Conservation (phyloP, 2,113 vertebrate genomes). For the Elachura formosa region DNA sequence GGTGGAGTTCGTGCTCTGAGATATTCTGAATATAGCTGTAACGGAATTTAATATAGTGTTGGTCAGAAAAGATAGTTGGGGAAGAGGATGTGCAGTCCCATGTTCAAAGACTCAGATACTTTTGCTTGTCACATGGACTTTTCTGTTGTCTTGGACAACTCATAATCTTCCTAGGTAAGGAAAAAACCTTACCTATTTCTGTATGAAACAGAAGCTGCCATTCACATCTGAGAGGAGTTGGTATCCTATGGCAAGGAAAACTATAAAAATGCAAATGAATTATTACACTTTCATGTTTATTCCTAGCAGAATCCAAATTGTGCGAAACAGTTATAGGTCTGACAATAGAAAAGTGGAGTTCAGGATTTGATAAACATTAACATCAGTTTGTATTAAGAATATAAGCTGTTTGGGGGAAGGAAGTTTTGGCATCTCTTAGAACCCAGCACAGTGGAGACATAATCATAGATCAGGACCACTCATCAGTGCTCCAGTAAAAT, state of each 20-base stretch:
- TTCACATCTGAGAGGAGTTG: background rate
- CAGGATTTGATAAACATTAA: background rate
- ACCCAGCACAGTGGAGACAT: background rate
- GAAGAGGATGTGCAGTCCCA: background rate
- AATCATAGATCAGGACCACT: background rate
- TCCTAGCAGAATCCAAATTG: background rate
- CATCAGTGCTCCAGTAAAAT: background rate
- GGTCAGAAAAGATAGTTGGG: background rate
- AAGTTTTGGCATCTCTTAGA: background rate
- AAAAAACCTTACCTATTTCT: rapidly evolving
- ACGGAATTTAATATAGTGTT: background rate
- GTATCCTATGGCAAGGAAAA: background rate
- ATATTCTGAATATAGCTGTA: background rate
- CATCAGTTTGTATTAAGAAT: background rate
- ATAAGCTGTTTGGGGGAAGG: background rate
- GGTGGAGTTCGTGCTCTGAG: background rate
- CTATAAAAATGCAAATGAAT: background rate
- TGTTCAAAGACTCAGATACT: background rate
- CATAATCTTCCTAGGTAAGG: background rate
- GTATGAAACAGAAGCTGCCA: background rate
- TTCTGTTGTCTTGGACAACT: background rate
- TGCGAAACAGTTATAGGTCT: background rate
- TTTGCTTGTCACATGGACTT: background rate
- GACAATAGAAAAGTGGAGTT: background rate
- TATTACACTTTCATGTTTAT: background rate